Evolutionary conservation across 2,888 invertebrate genomes (phyloP).

Genomic region (Chydorus sphaericus): DNA sequence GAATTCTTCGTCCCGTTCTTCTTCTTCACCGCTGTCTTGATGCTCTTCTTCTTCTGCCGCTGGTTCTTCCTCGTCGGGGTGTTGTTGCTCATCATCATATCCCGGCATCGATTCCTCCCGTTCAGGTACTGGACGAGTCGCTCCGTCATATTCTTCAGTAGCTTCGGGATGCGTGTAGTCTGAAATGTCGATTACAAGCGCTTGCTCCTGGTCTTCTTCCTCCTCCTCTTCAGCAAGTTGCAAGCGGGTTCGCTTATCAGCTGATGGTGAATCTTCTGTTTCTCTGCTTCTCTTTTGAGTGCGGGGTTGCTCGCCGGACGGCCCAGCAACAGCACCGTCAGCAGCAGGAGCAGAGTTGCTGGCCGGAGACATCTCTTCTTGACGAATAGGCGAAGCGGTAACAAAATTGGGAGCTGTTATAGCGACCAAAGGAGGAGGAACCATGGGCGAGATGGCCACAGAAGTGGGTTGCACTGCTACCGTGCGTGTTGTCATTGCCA

Average conservation of each 20-base stretch:
- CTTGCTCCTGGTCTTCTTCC: background rate
- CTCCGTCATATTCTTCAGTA: background rate
- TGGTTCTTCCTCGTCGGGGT: slow-evolving; percentile 10
- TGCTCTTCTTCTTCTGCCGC: slow-evolving; percentile 40
- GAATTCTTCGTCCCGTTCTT: slow-evolving; percentile 41
- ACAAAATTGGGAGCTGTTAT: slow-evolving; percentile 6
- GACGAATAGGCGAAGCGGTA: background rate
- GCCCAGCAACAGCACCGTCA: background rate
- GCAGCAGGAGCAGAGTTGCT: background rate
- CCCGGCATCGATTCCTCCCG: no score
- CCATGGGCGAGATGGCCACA: slow-evolving; percentile 1
- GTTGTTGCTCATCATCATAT: background rate
- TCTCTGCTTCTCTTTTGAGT: background rate
- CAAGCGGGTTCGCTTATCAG: background rate
- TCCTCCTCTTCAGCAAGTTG: background rate
- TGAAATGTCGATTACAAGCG: no score
- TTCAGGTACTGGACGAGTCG: background rate
- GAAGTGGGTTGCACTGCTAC: slow-evolving; percentile 19
- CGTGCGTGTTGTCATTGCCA: slow-evolving; percentile 45
- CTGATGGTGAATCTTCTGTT: background rate
- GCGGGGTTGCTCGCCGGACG: no score
- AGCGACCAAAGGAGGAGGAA: background rate
- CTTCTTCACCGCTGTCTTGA: slow-evolving; percentile 42
- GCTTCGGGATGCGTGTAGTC: slow-evolving; percentile 21
- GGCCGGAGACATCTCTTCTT: background rate